Evolutionary conservation across 2,113 vertebrate genomes (phyloP).

Genomic region (Hymenochirus boettgeri): DNA sequence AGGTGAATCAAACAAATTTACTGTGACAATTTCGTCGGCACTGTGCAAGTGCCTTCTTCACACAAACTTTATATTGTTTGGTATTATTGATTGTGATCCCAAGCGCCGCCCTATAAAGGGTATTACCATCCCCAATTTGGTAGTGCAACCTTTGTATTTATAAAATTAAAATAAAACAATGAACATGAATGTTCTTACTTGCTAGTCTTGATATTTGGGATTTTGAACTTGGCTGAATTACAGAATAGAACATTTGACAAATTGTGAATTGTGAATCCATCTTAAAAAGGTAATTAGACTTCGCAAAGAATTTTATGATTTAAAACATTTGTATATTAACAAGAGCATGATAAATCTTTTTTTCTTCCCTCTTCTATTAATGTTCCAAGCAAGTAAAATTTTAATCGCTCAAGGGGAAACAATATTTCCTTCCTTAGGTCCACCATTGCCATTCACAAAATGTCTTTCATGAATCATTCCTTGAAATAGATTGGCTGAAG

Average conservation of each 20-base stretch:
- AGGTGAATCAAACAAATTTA: no score
- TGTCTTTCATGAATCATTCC: background rate
- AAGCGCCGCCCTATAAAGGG: no score
- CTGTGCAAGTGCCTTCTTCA: no score
- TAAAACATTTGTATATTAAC: background rate
- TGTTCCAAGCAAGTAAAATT: background rate
- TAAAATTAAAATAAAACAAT: no score
- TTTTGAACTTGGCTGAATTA: no score
- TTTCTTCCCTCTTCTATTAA: constrained; percentile 18
- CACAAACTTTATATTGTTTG: no score
- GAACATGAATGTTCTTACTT: no score
- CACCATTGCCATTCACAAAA: constrained; percentile 7
- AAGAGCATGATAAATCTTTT: constrained; percentile 7
- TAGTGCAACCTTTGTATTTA: no score
- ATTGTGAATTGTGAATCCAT: background rate
- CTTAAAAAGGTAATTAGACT: background rate
- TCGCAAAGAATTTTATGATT: background rate
- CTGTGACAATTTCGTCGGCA: no score
- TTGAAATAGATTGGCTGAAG: constrained; percentile 14
- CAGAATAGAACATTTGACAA: background rate
- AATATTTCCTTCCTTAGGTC: constrained; percentile 23
- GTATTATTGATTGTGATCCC: no score
- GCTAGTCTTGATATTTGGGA: no score
- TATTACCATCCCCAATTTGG: no score
- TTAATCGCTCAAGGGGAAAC: constrained; percentile 19